phyloP scores from a whole-genome alignment of 2,797 vertebrate species.

The Mus minutoides region DNA sequence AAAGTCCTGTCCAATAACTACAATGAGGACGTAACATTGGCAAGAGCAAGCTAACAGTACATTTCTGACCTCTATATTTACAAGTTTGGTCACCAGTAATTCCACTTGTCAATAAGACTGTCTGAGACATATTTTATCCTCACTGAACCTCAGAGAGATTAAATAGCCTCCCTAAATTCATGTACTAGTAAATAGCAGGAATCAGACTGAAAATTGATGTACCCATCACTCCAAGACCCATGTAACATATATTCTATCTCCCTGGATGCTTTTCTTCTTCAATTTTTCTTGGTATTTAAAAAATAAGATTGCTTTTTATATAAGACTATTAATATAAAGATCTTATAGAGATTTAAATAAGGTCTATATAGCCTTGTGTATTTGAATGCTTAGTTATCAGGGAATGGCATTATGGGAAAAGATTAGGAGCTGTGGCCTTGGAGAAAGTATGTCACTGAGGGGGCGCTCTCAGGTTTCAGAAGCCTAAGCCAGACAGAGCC shows the following conservation, averaged over 20 bases:
- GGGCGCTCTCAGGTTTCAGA: neutral
- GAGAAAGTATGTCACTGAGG: neutral
- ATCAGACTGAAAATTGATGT: neutral
- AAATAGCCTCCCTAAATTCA: conserved; percentile 22
- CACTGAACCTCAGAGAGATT: neutral
- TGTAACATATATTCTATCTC: neutral
- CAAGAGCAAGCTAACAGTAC: neutral
- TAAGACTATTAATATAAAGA: neutral
- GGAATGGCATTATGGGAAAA: neutral
- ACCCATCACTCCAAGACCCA: neutral
- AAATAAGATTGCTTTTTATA: neutral
- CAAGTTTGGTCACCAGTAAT: neutral
- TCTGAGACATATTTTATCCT: conserved; percentile 11
- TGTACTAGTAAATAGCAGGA: neutral
- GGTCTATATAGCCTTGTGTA: neutral
- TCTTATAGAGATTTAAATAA: neutral
- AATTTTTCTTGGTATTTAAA: conserved; percentile 1
- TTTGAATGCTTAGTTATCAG: neutral
- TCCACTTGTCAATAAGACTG: neutral
- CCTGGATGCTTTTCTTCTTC: neutral
- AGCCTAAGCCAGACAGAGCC: no score
- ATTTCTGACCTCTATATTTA: neutral
- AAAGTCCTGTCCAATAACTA: neutral
- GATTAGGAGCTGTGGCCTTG: neutral
- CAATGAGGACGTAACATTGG: neutral